Evolutionary conservation across 2,113 vertebrate species (phyloP).

Genomic region (Turdus rufiventris): DNA sequence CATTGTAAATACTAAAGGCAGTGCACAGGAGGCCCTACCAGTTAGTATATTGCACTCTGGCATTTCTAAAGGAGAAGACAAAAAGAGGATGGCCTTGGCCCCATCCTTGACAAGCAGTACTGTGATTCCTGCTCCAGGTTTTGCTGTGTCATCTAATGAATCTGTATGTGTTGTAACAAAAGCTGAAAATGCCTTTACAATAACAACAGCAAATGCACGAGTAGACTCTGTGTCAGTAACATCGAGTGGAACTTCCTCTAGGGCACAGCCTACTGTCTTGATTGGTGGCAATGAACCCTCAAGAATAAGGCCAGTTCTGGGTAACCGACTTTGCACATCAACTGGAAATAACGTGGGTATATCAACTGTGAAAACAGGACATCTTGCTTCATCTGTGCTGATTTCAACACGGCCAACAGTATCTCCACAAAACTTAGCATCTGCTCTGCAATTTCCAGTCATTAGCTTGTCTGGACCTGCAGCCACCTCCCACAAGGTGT

Average conservation of each 20-base stretch:
- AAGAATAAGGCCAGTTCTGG: slow-evolving; percentile 60
- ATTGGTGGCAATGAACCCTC: slow-evolving; percentile 63
- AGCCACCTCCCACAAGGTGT: slow-evolving; percentile 30
- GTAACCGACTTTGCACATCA: slow-evolving; percentile 59
- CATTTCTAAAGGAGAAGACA: slow-evolving; percentile 68
- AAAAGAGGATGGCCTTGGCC: neutral
- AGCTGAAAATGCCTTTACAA: slow-evolving; percentile 47
- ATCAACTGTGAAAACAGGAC: slow-evolving; percentile 83
- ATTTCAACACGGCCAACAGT: slow-evolving; percentile 75
- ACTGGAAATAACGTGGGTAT: slow-evolving; percentile 72
- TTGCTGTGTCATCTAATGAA: slow-evolving; percentile 52
- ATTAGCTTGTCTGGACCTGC: slow-evolving; percentile 65
- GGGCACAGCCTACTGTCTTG: slow-evolving; percentile 43
- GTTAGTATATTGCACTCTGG: slow-evolving; percentile 74
- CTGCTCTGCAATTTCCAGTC: slow-evolving; percentile 72
- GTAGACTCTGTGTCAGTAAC: slow-evolving; percentile 58
- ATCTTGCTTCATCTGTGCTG: slow-evolving; percentile 83
- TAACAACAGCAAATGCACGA: slow-evolving; percentile 43
- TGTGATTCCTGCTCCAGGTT: slow-evolving; percentile 53
- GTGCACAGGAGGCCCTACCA: slow-evolving; percentile 65
- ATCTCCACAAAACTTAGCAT: slow-evolving; percentile 61
- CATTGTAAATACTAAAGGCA: slow-evolving; percentile 72
- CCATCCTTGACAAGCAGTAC: slow-evolving; percentile 43
- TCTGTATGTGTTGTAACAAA: slow-evolving; percentile 46
- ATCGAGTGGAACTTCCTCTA: slow-evolving; percentile 38